Percentiles rank a stretch among this genome's conserved stretches.
These are phyloP conservation scores for Stegodyphus dumicola DNA, from an alignment of 1,140 invertebrate species.

Conservation along the genomic window DNA sequence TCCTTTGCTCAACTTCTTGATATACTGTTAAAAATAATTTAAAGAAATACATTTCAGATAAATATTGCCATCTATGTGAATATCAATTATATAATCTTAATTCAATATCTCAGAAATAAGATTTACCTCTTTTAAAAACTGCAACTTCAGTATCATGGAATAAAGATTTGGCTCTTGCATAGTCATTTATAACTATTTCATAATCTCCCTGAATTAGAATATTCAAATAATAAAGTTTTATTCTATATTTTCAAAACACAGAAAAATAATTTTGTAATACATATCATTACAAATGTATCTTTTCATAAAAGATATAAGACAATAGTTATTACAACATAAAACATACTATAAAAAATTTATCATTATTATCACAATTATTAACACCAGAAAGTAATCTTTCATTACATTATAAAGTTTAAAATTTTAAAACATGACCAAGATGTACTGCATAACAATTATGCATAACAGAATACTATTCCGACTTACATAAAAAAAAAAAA, in stretches of 20 bases:
- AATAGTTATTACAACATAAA: too few relatives aligned
- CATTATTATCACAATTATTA: too few relatives aligned
- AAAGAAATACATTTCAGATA: conserved; percentile 5
- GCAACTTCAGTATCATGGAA: conserved; percentile 94
- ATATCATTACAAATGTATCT: neutral
- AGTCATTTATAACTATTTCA: conserved; percentile 98
- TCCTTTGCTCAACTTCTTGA: conserved; percentile 89
- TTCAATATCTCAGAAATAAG: neutral
- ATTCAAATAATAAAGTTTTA: neutral
- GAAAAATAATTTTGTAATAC: neutral
- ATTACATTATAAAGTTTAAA: too few relatives aligned
- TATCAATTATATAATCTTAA: neutral
- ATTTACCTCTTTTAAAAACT: conserved; percentile 75
- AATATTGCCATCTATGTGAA: neutral
- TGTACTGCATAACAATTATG: too few relatives aligned
- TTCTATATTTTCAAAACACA: neutral
- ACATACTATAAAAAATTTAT: too few relatives aligned
- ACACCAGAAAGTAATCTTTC: too few relatives aligned
- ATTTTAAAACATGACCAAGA: too few relatives aligned
- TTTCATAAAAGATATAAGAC: too few relatives aligned
- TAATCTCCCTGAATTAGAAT: conserved; percentile 80
- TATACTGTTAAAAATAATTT: conserved; percentile 73
- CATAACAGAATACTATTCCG: too few relatives aligned
- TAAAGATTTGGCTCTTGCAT: conserved; percentile 92
- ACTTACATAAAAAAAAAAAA: too few relatives aligned